Percentiles rank a stretch among this genome's conserved stretches.
phyloP scores from a whole-genome alignment of 2,888 invertebrate species.

The Pharmacophagus antenor region DNA sequence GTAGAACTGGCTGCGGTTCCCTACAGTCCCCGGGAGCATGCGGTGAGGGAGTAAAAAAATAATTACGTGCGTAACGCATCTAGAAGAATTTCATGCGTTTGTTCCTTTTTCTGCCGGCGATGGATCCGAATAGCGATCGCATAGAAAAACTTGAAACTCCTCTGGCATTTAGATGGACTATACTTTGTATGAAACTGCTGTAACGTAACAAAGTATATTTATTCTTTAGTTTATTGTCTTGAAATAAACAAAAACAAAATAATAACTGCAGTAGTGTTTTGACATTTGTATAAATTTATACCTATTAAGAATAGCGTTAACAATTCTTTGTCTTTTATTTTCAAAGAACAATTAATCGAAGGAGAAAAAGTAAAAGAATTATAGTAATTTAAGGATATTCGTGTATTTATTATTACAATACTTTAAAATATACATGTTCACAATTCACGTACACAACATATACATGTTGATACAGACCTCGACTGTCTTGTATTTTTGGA shows the following conservation, averaged over 20 bases:
- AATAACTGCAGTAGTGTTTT: too few relatives aligned
- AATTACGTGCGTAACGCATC: conserved; percentile 31
- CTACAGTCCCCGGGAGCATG: conserved; percentile 21
- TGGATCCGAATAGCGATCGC: conserved; percentile 5
- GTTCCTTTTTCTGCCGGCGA: conserved; percentile 19
- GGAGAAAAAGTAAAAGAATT: too few relatives aligned
- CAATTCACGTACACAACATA: too few relatives aligned
- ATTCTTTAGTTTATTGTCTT: too few relatives aligned
- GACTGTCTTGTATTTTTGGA: too few relatives aligned
- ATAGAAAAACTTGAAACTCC: conserved; percentile 24
- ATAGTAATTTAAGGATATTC: too few relatives aligned
- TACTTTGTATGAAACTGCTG: neutral
- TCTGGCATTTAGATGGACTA: conserved; percentile 10
- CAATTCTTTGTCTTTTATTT: neutral
- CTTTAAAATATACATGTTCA: too few relatives aligned
- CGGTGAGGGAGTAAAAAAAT: conserved; percentile 27
- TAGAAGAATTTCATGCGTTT: conserved; percentile 27
- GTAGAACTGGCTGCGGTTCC: conserved; percentile 20
- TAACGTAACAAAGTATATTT: neutral
- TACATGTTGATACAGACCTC: too few relatives aligned
- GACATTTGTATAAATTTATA: neutral
- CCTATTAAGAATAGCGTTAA: neutral
- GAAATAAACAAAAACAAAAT: too few relatives aligned
- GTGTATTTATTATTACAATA: too few relatives aligned
- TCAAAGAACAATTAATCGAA: neutral